Evolutionary conservation across 2,797 vertebrate genomes (phyloP).

Genomic region (Gymnocypris eckloni): DNA sequence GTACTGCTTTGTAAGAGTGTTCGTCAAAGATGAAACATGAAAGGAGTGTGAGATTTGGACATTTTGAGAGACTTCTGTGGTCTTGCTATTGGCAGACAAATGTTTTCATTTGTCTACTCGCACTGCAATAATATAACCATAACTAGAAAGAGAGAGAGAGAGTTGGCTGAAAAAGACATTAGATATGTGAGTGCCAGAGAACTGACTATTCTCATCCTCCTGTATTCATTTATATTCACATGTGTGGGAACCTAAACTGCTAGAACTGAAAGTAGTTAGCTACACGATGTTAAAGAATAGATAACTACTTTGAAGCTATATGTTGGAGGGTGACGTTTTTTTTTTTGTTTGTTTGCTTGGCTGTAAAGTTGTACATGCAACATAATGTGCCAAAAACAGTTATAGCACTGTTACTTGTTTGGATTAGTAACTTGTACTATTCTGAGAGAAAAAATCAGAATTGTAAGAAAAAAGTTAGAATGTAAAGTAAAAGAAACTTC

Average conservation of each 20-base stretch:
- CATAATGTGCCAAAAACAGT: neutral
- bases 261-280: neutral
- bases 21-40: conserved; percentile 53
- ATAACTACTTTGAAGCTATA: neutral
- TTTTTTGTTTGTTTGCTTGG: neutral
- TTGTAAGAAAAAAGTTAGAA: no score
- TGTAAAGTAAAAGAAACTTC: neutral
- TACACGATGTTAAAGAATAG: neutral
- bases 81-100: conserved; percentile 58
- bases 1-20: conserved; percentile 41
- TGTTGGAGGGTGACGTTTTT: neutral
- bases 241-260: neutral
- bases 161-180: conserved; percentile 70
- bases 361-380: neutral
- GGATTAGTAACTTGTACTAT: neutral
- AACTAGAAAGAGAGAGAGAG: conserved; percentile 45
- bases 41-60: conserved; percentile 59
- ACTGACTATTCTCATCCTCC: conserved; percentile 70
- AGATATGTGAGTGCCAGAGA: conserved; percentile 75
- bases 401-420: neutral
- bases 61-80: conserved; percentile 58
- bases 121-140: conserved; percentile 52
- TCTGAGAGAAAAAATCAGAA: neutral
- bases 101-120: conserved; percentile 60
- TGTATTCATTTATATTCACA: conserved; percentile 56